phyloP scores from a whole-genome alignment of 2,888 invertebrate genomes.

The Perizoma affinitatum region DNA sequence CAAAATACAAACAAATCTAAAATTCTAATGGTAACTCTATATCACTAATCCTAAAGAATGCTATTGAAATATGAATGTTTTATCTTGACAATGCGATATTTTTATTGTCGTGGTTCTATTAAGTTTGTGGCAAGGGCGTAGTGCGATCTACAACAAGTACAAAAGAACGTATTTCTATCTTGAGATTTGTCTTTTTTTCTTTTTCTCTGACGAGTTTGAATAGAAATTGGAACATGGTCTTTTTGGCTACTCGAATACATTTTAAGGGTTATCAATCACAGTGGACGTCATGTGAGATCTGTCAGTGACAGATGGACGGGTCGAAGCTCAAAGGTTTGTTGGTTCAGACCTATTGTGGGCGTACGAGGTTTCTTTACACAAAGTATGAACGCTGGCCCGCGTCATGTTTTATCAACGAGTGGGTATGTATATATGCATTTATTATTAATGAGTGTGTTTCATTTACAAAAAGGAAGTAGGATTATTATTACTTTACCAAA shows the following conservation, averaged over 20 bases:
- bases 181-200: conserved; percentile 31
- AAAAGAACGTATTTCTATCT: conserved; percentile 44
- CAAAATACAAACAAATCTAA: conserved; percentile 67
- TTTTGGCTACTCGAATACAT: conserved; percentile 36
- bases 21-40: conserved; percentile 77
- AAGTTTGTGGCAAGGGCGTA: conserved; percentile 46
- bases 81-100: conserved; percentile 68
- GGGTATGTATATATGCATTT: conserved; percentile 10
- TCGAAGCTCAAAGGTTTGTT: conserved; percentile 50
- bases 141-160: conserved; percentile 46
- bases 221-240: conserved; percentile 41
- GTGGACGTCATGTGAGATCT: conserved; percentile 41
- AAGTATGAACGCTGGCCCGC: conserved; percentile 29
- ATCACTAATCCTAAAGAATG: conserved; percentile 67
- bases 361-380: conserved; percentile 33
- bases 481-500: conserved; percentile 10
- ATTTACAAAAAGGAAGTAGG: conserved; percentile 12
- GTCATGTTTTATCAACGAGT: conserved; percentile 33
- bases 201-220: conserved; percentile 39
- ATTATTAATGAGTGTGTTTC: conserved; percentile 17
- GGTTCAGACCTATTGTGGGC: conserved; percentile 30
- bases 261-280: conserved; percentile 63
- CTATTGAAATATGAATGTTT: conserved; percentile 74
- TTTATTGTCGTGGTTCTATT: conserved; percentile 74
- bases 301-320: conserved; percentile 50